A percentile compares a stretch with the other conserved stretches of the same genome.
Evolutionary conservation across 23 tunicate species (phyloP).

Genomic region (Trididemnum clinides): DNA sequence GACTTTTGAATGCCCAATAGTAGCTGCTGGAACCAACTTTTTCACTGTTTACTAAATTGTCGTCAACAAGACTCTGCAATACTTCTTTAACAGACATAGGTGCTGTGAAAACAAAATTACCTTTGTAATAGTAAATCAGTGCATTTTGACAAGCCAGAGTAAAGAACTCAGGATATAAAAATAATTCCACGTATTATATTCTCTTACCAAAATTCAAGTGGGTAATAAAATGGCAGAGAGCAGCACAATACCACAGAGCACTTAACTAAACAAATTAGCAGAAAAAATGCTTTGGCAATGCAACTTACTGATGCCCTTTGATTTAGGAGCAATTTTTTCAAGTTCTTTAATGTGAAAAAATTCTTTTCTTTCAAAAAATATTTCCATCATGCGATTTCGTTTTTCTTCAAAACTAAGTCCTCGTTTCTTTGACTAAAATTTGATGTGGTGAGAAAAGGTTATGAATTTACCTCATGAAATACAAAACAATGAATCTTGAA

Average conservation of each 20-base stretch:
- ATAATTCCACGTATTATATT: background rate
- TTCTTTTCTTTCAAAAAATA: constrained; percentile 87
- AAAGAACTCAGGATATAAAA: background rate
- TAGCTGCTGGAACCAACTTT: constrained; percentile 96
- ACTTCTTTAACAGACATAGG: constrained; percentile 99
- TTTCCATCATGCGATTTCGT: constrained; percentile 87
- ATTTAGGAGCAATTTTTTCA: constrained; percentile 95
- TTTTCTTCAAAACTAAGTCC: constrained; percentile 92
- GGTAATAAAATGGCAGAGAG: no score
- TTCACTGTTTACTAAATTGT: constrained; percentile 80
- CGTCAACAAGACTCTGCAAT: constrained; percentile 92
- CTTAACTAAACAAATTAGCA: no score
- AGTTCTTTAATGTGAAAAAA: constrained; percentile 97
- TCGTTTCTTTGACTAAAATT: constrained; percentile 73
- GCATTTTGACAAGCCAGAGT: background rate
- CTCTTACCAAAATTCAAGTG: no score
- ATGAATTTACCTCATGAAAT: background rate
- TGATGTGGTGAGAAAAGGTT: background rate
- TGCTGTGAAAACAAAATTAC: constrained; percentile 58
- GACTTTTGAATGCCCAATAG: constrained; percentile 94
- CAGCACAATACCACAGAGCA: no score
- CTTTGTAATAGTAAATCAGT: no score
- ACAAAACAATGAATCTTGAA: no score
- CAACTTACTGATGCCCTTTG: constrained; percentile 89
- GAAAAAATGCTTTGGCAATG: background rate